phyloP scores from a whole-genome alignment of 2,113 vertebrate genomes.

The Heliornis fulica region DNA sequence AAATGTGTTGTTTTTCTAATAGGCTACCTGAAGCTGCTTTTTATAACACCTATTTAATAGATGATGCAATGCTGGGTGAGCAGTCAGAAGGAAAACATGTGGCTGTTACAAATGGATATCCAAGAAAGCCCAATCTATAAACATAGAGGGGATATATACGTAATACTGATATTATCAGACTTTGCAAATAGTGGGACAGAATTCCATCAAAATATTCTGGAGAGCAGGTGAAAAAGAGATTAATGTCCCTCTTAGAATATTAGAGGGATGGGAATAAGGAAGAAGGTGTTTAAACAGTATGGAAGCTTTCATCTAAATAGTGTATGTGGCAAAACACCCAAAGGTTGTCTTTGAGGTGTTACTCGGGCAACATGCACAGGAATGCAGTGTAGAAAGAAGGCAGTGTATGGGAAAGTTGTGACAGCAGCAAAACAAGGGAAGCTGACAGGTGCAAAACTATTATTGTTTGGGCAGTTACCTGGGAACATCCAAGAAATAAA shows the following conservation, averaged over 20 bases:
- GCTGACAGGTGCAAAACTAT: not conserved
- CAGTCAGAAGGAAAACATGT: not conserved
- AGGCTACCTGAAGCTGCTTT: not conserved
- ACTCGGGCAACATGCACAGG: not conserved
- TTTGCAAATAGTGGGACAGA: not conserved
- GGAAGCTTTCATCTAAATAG: not conserved
- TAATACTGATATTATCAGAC: not conserved
- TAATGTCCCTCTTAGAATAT: not conserved
- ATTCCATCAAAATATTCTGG: not conserved
- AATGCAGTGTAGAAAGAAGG: not conserved
- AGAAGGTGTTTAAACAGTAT: not conserved
- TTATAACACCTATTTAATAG: not conserved
- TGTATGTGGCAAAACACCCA: not conserved
- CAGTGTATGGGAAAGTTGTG: not conserved
- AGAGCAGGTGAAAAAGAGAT: not conserved
- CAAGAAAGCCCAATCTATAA: not conserved
- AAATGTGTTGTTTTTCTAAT: not conserved
- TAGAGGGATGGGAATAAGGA: not conserved
- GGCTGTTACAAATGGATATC: not conserved
- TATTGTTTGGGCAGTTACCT: not conserved
- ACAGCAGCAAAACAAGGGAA: not conserved
- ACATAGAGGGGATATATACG: not conserved
- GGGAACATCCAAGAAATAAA: not conserved
- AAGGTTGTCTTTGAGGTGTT: not conserved
- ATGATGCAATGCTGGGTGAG: not conserved